phyloP scores from a whole-genome alignment of 2,113 vertebrate genomes.

The Ifrita kowaldi region DNA sequence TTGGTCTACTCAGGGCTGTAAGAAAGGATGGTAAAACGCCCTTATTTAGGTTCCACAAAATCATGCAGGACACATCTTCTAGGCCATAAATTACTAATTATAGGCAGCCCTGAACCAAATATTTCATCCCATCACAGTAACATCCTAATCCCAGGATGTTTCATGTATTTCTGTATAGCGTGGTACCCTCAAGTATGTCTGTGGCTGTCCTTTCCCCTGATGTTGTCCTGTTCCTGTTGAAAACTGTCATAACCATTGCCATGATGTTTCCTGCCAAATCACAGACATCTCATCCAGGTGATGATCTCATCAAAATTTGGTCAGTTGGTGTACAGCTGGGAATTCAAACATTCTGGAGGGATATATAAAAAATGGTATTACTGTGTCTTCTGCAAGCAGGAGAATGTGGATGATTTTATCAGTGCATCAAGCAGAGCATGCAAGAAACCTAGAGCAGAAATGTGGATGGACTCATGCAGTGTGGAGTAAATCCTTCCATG shows the following conservation, averaged over 20 bases:
- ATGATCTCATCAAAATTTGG: neutral
- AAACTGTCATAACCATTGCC: neutral
- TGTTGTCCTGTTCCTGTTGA: neutral
- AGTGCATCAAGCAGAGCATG: neutral
- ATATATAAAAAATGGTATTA: neutral
- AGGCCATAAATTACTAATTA: slow-evolving; percentile 53
- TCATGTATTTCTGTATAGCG: neutral
- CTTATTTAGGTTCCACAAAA: slow-evolving; percentile 28
- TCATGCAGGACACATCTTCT: slow-evolving; percentile 42
- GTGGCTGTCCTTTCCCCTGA: neutral
- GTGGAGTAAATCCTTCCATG: neutral
- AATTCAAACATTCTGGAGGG: neutral
- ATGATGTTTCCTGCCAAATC: neutral
- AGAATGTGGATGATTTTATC: neutral
- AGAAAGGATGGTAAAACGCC: slow-evolving; percentile 36
- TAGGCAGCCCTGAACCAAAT: slow-evolving; percentile 46
- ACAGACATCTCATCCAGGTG: neutral
- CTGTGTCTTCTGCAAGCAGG: neutral
- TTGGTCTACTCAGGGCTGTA: slow-evolving; percentile 41
- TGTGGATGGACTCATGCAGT: neutral
- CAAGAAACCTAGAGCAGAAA: neutral
- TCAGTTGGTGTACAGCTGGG: neutral
- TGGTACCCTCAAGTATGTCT: neutral
- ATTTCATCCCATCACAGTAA: slow-evolving; percentile 4
- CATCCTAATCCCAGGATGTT: slow-evolving; percentile 29